phyloP scores from a whole-genome alignment of 2,888 invertebrate species.

The Caenorhabditis imperialis region DNA sequence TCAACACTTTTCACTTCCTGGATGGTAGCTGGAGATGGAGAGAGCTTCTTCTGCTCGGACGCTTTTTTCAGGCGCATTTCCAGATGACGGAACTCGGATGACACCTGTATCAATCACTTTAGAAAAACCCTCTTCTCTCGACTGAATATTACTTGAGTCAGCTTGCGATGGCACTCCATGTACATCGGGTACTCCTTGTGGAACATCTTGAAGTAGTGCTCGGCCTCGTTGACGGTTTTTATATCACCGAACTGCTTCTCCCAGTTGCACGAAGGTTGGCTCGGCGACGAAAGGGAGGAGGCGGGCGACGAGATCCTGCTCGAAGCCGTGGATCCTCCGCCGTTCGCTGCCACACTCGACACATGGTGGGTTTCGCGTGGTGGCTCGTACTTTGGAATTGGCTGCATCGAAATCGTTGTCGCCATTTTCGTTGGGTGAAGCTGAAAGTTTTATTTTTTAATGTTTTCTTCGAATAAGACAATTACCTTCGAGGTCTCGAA shows the following conservation, averaged over 20 bases:
- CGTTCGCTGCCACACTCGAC: slow-evolving; percentile 26
- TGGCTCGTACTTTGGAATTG: slow-evolving; percentile 31
- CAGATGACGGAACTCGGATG: slow-evolving; percentile 51
- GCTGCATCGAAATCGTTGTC: slow-evolving; percentile 22
- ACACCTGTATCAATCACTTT: too few species aligned
- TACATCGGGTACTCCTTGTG: slow-evolving; percentile 70
- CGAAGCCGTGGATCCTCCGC: slow-evolving; percentile 53
- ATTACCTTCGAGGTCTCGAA: slow-evolving; percentile 8
- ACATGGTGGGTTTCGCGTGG: slow-evolving; percentile 25
- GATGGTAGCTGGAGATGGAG: slow-evolving; percentile 11
- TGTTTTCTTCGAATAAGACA: not conserved
- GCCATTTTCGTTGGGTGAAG: slow-evolving; percentile 21
- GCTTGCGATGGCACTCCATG: slow-evolving; percentile 59
- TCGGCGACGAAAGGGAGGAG: slow-evolving; percentile 62
- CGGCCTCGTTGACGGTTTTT: slow-evolving; percentile 54
- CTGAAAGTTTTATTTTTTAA: too few species aligned
- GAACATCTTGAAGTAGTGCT: slow-evolving; percentile 58
- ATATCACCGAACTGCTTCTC: slow-evolving; percentile 56
- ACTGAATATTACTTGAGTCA: slow-evolving; percentile 56
- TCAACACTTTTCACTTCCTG: slow-evolving; percentile 37
- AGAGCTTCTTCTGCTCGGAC: slow-evolving; percentile 4
- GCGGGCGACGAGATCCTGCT: slow-evolving; percentile 60
- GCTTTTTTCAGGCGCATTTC: slow-evolving; percentile 46
- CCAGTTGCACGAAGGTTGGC: slow-evolving; percentile 69
- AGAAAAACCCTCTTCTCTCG: too few species aligned